Conservation (phyloP, 2,888 invertebrate species). For the Capitulum mitella region DNA sequence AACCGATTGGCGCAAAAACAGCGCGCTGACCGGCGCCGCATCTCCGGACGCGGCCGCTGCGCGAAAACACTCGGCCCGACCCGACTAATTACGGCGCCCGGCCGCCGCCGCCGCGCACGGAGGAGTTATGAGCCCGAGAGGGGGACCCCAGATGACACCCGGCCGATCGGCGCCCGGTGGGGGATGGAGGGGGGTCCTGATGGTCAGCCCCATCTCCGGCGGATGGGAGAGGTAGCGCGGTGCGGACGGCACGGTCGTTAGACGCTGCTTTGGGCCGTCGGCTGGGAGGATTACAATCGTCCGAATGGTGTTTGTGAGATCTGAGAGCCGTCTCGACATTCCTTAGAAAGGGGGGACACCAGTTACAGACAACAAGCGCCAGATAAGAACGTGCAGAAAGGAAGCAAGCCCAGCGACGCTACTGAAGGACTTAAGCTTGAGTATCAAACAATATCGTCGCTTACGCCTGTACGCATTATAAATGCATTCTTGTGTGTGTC, state of each 20-base stretch:
- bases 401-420: too few relatives aligned
- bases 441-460: too few relatives aligned
- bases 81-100: neutral
- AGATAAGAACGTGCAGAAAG: too few relatives aligned
- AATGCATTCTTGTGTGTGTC: too few relatives aligned
- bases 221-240: neutral
- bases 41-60: neutral
- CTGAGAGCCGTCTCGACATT: too few relatives aligned
- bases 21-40: neutral
- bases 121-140: neutral
- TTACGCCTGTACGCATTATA: too few relatives aligned
- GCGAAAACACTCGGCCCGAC: neutral
- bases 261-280: neutral
- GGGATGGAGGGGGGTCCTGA: neutral
- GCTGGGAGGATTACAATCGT: neutral
- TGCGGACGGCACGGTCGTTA: neutral
- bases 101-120: neutral
- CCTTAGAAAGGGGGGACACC: too few relatives aligned
- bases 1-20: constrained; percentile 21
- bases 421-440: too few relatives aligned
- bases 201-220: neutral
- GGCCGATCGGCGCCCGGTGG: neutral
- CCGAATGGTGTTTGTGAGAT: neutral
- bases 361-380: too few relatives aligned
- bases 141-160: neutral